phyloP scores from a whole-genome alignment of 92 coral and sea anemone species.

The Siderastrea siderea region DNA sequence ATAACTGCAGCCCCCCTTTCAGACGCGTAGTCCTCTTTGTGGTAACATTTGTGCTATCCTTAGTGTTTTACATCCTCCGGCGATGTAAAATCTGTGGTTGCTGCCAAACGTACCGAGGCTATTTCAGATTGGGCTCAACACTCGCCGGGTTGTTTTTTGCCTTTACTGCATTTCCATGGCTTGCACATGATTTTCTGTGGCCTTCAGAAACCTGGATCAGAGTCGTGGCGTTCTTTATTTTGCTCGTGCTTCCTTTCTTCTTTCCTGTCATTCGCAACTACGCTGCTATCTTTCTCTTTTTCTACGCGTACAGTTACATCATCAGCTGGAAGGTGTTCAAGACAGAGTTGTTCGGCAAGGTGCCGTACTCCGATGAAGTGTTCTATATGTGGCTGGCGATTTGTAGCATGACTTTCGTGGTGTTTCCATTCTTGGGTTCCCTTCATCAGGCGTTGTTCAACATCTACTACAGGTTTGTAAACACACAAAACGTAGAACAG shows the following conservation, averaged over 20 bases:
- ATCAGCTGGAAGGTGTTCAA: constrained; percentile 48
- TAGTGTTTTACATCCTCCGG: constrained; percentile 3
- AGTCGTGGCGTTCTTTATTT: constrained; percentile 9
- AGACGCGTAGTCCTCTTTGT: neutral
- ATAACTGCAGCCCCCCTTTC: neutral
- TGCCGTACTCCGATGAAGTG: constrained; percentile 36
- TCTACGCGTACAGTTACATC: constrained; percentile 9
- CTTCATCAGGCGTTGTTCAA: constrained; percentile 29
- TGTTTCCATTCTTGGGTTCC: constrained; percentile 27
- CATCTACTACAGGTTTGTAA: constrained; percentile 47
- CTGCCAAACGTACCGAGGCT: neutral
- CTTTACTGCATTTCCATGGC: constrained; percentile 27
- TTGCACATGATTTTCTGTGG: constrained; percentile 22
- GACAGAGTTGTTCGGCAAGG: constrained; percentile 15
- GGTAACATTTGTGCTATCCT: neutral
- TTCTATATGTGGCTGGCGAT: constrained; percentile 18
- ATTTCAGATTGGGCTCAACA: constrained; percentile 2
- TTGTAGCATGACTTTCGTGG: neutral
- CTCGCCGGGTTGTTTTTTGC: neutral
- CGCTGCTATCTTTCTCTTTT: constrained; percentile 35
- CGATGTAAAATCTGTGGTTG: neutral
- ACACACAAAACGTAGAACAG: neutral
- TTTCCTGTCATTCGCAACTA: constrained; percentile 39
- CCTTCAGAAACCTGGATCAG: constrained; percentile 22
- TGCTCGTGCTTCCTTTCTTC: constrained; percentile 33